Evolutionary conservation across 2,113 vertebrate genomes (phyloP).

Genomic region (Oxygymnocypris stewartii): DNA sequence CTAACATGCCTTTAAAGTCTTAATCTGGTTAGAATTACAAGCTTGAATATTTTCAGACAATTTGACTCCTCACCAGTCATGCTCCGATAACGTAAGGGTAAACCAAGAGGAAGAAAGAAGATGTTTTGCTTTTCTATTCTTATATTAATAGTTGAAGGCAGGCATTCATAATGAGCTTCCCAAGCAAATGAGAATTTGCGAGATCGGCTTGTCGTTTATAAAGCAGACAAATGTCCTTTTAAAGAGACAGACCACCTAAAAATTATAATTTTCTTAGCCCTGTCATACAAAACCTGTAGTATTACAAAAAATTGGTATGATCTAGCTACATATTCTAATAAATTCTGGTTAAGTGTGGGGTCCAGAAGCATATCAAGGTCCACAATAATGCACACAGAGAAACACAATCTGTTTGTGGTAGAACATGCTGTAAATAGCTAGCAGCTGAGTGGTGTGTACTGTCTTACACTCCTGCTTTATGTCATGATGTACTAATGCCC

Average conservation of each 20-base stretch:
- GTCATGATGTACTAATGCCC: slow-evolving; percentile 57
- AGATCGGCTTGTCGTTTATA: not conserved
- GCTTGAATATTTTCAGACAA: slow-evolving; percentile 65
- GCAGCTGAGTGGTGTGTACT: slow-evolving; percentile 39
- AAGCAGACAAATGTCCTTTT: slow-evolving; percentile 1
- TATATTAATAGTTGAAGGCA: not conserved
- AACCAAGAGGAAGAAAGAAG: slow-evolving; percentile 6
- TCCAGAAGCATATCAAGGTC: slow-evolving; percentile 66
- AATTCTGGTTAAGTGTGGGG: not conserved
- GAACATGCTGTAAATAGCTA: slow-evolving; percentile 51
- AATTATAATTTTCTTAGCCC: not conserved
- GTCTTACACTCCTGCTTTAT: slow-evolving; percentile 29
- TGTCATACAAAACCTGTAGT: not conserved
- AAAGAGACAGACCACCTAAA: not conserved
- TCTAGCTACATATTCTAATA: slow-evolving; percentile 43
- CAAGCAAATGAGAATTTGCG: not conserved
- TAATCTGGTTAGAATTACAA: slow-evolving; percentile 72
- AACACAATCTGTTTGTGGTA: slow-evolving; percentile 27
- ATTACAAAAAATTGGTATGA: slow-evolving; percentile 9
- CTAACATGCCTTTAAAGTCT: slow-evolving; percentile 69
- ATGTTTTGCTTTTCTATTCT: slow-evolving; percentile 21
- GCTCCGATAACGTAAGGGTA: slow-evolving; percentile 23
- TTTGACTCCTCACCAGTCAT: slow-evolving; percentile 64
- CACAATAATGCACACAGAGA: slow-evolving; percentile 67
- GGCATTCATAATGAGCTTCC: not conserved